These are phyloP conservation scores for Zygogramma bicolorata DNA, from an alignment of 2,888 invertebrate species.

Conservation along the genomic window DNA sequence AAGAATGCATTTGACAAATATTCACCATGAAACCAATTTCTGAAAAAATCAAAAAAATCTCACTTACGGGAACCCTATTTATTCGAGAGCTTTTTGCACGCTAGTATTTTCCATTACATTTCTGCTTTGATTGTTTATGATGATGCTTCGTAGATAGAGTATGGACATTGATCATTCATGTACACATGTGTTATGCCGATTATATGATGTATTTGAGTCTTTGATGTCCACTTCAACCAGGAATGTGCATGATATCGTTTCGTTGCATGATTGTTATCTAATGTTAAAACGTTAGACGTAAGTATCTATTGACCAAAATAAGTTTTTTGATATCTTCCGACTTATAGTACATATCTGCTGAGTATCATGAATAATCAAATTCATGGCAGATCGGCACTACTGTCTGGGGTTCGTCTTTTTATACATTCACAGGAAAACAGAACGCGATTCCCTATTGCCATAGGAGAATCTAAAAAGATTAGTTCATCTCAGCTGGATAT, in stretches of 20 bases:
- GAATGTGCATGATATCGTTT: neutral
- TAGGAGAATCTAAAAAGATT: too few species aligned
- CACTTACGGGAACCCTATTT: neutral
- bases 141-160: neutral
- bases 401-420: too few species aligned
- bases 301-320: too few species aligned
- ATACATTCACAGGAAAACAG: too few species aligned
- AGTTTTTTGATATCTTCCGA: too few species aligned
- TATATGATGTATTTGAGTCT: neutral
- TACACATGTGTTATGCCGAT: too few species aligned
- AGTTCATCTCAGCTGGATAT: too few species aligned
- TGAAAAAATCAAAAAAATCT: too few species aligned
- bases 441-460: too few species aligned
- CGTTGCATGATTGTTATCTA: neutral
- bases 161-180: neutral
- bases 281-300: neutral
- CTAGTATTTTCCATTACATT: neutral
- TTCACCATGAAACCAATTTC: too few species aligned
- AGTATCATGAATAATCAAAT: neutral
- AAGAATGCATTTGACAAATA: too few species aligned
- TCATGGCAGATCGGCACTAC: neutral
- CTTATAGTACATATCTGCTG: neutral
- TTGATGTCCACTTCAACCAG: neutral
- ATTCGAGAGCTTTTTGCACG: neutral
- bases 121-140: neutral